Conservation (phyloP, 2,888 invertebrate genomes). For the Diaphora mendica region DNA sequence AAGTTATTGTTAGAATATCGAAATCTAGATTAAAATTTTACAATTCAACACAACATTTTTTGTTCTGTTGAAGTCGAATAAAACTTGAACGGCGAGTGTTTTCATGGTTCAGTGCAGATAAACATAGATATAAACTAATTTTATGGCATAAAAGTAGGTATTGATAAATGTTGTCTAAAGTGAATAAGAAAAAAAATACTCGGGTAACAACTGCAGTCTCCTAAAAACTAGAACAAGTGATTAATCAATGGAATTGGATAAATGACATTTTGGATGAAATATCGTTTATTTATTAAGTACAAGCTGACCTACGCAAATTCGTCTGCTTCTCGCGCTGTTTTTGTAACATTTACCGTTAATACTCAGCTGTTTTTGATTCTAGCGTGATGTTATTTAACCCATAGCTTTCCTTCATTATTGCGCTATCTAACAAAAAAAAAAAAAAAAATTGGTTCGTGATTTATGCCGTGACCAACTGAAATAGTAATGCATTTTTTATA, state of each 20-base stretch:
- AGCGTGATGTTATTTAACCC: too few relatives aligned
- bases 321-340: too few relatives aligned
- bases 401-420: too few relatives aligned
- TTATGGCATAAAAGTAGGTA: too few relatives aligned
- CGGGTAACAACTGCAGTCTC: background rate
- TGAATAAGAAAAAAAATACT: background rate
- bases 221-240: background rate
- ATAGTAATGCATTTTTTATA: too few relatives aligned
- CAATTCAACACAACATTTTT: background rate
- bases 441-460: too few relatives aligned
- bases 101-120: background rate
- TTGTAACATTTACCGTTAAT: too few relatives aligned
- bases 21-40: background rate
- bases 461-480: too few relatives aligned
- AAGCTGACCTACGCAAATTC: too few relatives aligned
- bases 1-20: background rate
- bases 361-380: too few relatives aligned
- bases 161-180: background rate
- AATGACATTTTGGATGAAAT: background rate
- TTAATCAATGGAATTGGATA: background rate
- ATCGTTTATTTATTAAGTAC: too few relatives aligned
- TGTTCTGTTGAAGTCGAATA: background rate
- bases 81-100: background rate
- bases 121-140: background rate
- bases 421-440: too few relatives aligned